Base-by-base conservation (phyloP, 2,113 vertebrate species). In the Numida meleagris region DNA sequence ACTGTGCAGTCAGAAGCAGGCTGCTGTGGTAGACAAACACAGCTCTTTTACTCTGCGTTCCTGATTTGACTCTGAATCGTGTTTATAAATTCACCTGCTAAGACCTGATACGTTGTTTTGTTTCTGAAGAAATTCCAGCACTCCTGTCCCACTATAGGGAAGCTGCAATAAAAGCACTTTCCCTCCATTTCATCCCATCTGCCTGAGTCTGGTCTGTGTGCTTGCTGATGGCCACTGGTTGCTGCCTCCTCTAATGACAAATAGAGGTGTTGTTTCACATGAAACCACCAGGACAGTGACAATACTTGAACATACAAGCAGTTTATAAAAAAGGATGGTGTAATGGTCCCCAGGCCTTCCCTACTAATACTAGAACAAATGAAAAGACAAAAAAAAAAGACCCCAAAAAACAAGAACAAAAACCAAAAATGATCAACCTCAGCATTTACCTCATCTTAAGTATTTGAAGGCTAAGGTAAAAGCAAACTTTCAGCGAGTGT, bases 151-250 rank as follows among this genome's bases (percentile, higher is more conserved):
- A 11, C 11, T 62, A 25, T 31, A 55, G 16, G 14, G 34, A 68
- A 68, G n/a, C 24, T 74, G 48, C 46, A 68, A 55, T 25, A 61
- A 23, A 81, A 62, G 13, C 17, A 11, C 25, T 31, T 55, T 67
- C 42, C 27, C 8, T 51, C 6, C 0, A 2, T 90, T 73, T 59
- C 36, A 27, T 51, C 12, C 36, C 0, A 0, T 72, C 50, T 91
- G 42, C 19, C 34, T 3, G 4, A 63, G 15, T 58, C 57, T 63
- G 27, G 14, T 38, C 31, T 61, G 25, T 59, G 61, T 29, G 34
- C 12, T 42, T 40, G 34, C 40, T 0, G 1, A 16, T 34, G 67
- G n/a, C 61, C 40, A 27, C 14, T 6, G 15, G 10, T 67, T 73
- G 29, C n/a, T n/a, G 38, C 62, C 21, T 57, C 21, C 57, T 71